Conservation (phyloP, 2,797 vertebrate species). For the Carapus acus region DNA sequence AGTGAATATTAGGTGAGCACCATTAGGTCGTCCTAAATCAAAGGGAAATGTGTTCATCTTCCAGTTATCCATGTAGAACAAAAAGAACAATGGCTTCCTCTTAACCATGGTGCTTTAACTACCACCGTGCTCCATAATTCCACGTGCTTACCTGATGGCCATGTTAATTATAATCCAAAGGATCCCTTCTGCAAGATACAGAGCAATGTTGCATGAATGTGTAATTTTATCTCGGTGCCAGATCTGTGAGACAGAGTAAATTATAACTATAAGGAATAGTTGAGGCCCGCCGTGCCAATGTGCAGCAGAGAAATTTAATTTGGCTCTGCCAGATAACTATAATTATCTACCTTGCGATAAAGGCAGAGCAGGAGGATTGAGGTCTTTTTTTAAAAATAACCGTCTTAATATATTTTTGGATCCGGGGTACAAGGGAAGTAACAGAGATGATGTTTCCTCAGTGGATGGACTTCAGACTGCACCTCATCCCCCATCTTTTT, state of each 20-base stretch:
- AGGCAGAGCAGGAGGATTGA: constrained; percentile 62
- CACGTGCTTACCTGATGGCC: constrained; percentile 7
- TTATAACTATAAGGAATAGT: constrained; percentile 31
- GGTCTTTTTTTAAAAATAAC: constrained; percentile 68
- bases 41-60: constrained; percentile 39
- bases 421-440: constrained; percentile 55
- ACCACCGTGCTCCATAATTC: constrained; percentile 22
- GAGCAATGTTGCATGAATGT: constrained; percentile 4
- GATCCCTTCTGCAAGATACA: constrained; percentile 5
- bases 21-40: constrained; percentile 43
- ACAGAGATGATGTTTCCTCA: constrained; percentile 50
- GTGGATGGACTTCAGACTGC: constrained; percentile 36
- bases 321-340: constrained; percentile 63
- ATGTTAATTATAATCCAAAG: constrained; percentile 31
- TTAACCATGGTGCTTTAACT: constrained; percentile 33
- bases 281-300: constrained; percentile 31
- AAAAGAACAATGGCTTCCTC: constrained; percentile 44
- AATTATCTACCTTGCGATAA: constrained; percentile 61
- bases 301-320: constrained; percentile 56
- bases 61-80: constrained; percentile 34
- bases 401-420: constrained; percentile 60
- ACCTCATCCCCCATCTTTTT: constrained; percentile 17
- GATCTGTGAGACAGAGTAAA: constrained; percentile 17
- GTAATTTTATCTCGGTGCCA: constrained; percentile 7
- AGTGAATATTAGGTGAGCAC: constrained; percentile 28